A percentile compares a stretch with the other conserved stretches of the same genome.
phyloP scores from a whole-genome alignment of 2,888 invertebrate species.

The Gasteruption jaculator region DNA sequence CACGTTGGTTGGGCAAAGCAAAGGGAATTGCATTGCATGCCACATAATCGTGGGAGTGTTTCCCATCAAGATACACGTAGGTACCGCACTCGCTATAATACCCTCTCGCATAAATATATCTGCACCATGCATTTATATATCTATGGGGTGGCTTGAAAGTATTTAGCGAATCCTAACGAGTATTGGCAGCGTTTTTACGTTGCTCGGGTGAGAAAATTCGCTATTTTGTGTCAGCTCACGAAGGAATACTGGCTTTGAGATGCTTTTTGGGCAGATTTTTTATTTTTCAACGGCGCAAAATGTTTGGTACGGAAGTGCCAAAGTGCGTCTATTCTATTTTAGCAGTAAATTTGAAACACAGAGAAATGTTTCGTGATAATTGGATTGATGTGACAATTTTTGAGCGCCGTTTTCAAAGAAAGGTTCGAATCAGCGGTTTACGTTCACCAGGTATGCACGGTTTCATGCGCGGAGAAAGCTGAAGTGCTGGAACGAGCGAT shows the following conservation, averaged over 20 bases:
- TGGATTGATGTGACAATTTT: too few relatives aligned
- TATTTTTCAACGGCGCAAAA: too few relatives aligned
- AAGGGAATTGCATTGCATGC: conserved; percentile 47
- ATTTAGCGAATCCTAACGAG: too few relatives aligned
- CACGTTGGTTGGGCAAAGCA: conserved; percentile 37
- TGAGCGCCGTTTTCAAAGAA: too few relatives aligned
- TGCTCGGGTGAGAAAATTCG: conserved; percentile 1
- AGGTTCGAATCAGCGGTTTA: too few relatives aligned
- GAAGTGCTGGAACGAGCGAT: conserved; percentile 30
- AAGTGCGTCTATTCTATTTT: too few relatives aligned
- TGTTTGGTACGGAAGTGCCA: too few relatives aligned
- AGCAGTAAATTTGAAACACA: too few relatives aligned
- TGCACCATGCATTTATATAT: conserved; percentile 37
- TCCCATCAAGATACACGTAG: conserved; percentile 46
- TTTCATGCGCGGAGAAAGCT: conserved; percentile 38
- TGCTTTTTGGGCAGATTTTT: too few relatives aligned
- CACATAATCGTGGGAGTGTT: conserved; percentile 48
- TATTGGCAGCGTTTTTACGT: not conserved
- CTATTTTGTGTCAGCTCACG: too few relatives aligned
- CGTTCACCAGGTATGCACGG: conserved; percentile 33
- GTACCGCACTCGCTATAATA: conserved; percentile 41
- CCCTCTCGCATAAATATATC: conserved; percentile 42
- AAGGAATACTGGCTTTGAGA: too few relatives aligned
- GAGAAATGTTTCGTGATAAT: too few relatives aligned
- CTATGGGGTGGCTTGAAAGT: conserved; percentile 34